Conservation (phyloP, 1,140 invertebrate genomes). For the Trachymyrmex septentrionalis region DNA sequence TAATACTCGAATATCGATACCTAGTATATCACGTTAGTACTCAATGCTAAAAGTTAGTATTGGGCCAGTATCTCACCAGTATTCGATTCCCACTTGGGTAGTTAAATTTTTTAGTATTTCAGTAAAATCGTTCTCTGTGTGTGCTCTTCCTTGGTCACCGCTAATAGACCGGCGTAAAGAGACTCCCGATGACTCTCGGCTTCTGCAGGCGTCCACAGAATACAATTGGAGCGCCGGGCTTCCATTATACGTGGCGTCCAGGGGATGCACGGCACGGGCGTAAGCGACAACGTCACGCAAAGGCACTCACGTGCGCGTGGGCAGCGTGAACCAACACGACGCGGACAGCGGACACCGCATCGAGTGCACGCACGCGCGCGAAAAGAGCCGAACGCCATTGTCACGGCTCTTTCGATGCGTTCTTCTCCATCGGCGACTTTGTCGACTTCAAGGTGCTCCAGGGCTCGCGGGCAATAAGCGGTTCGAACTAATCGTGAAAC, state of each 20-base stretch:
- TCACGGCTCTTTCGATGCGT: constrained; percentile 39
- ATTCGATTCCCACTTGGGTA: too few relatives aligned
- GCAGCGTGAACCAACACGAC: constrained; percentile 19
- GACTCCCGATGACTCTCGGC: constrained; percentile 9
- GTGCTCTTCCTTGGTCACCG: neutral
- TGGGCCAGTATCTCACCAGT: too few relatives aligned
- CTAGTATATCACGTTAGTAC: too few relatives aligned
- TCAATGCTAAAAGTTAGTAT: too few relatives aligned
- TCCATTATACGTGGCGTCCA: neutral
- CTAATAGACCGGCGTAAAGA: constrained; percentile 3
- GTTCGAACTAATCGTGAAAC: constrained; percentile 65
- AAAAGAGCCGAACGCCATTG: constrained; percentile 30
- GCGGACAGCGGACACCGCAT: neutral
- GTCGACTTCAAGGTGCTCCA: neutral
- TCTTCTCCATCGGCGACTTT: neutral
- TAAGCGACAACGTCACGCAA: constrained; percentile 10
- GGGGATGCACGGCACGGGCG: constrained; percentile 10
- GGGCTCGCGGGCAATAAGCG: constrained; percentile 25
- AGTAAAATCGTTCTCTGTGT: too few relatives aligned
- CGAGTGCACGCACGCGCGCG: neutral
- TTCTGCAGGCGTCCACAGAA: neutral
- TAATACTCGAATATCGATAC: too few relatives aligned
- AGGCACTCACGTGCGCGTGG: constrained; percentile 30
- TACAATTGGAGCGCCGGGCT: constrained; percentile 1
- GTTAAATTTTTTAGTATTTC: too few relatives aligned